Conservation (phyloP, 2,113 vertebrate species). For the Malurus melanocephalus region DNA sequence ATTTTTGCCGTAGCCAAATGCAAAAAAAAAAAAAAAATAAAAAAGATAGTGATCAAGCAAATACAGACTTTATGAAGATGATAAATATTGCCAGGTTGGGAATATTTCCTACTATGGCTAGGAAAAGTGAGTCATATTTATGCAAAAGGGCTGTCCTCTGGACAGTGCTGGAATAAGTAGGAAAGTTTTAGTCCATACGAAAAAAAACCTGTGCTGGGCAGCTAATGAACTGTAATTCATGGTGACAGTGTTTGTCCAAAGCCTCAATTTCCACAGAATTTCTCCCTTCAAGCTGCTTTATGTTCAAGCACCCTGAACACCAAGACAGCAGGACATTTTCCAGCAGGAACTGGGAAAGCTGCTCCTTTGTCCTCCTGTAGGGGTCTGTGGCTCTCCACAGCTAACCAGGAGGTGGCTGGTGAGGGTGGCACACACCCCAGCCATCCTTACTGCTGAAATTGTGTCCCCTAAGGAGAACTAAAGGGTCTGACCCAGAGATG, state of each 20-base stretch:
- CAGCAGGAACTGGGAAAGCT: background rate
- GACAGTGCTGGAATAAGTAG: background rate
- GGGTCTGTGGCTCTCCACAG: background rate
- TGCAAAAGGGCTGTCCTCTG: background rate
- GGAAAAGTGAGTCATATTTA: background rate
- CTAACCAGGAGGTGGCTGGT: accelerated
- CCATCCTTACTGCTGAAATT: background rate
- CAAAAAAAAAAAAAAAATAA: background rate
- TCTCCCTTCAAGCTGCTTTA: background rate
- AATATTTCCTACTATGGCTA: background rate
- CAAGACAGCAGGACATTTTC: background rate
- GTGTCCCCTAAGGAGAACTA: background rate
- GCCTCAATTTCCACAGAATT: background rate
- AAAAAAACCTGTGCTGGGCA: background rate
- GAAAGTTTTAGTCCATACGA: background rate
- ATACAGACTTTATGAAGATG: background rate
- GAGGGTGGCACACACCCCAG: too few relatives aligned
- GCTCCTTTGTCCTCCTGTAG: background rate
- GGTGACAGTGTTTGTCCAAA: background rate
- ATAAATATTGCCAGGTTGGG: background rate
- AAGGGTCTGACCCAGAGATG: background rate
- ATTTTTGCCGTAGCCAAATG: background rate
- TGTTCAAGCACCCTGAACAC: background rate
- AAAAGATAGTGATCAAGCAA: background rate
- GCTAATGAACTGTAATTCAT: background rate